A percentile compares a stretch with the other conserved stretches of the same genome.
Conservation (phyloP, 2,797 vertebrate genomes). For the Nasua narica region DNA sequence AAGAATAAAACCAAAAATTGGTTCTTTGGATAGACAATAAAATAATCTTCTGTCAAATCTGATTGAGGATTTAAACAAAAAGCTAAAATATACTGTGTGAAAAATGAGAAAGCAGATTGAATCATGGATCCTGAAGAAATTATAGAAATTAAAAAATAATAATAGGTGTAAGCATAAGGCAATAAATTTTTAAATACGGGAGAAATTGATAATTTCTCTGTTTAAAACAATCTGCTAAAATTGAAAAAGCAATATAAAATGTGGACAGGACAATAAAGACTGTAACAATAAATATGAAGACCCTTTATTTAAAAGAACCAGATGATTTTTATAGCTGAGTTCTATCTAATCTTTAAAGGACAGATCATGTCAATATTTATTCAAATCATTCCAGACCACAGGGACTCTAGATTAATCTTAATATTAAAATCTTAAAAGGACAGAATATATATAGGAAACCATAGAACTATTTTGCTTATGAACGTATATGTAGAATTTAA, state of each 20-base stretch:
- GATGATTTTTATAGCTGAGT: background rate
- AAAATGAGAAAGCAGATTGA: background rate
- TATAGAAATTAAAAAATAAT: background rate
- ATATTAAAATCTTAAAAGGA: background rate
- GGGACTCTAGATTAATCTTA: background rate
- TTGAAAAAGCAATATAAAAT: background rate
- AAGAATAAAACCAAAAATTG: background rate
- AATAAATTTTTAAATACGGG: background rate
- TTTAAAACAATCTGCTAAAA: background rate
- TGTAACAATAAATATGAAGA: background rate
- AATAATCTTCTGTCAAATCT: background rate
- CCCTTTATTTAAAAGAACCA: background rate
- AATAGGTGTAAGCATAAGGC: background rate
- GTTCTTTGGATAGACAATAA: background rate
- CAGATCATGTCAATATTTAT: background rate
- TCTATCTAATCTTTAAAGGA: background rate
- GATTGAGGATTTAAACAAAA: background rate
- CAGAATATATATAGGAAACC: background rate
- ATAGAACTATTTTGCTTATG: background rate
- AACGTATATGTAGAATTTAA: background rate
- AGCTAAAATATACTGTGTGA: background rate
- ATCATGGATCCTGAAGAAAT: background rate
- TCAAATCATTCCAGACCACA: background rate
- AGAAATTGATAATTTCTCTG: background rate
- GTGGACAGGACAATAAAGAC: background rate